phyloP scores from a whole-genome alignment of 2,797 vertebrate genomes.

The Hemitrygon akajei region DNA sequence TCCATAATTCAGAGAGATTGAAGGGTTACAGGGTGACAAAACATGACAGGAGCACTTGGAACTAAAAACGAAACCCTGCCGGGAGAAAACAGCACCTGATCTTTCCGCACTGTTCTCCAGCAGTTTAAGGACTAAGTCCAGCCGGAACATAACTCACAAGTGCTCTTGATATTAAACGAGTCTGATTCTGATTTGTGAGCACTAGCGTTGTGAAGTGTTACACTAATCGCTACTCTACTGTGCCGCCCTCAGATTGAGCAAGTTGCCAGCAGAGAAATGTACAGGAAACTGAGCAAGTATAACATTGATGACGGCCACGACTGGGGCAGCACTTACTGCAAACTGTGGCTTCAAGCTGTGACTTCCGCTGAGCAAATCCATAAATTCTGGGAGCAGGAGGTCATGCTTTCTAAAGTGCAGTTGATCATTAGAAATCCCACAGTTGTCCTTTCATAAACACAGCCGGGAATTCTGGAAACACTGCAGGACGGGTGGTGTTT shows the following conservation, averaged over 20 bases:
- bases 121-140: too few species aligned
- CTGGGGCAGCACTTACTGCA: neutral
- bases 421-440: neutral
- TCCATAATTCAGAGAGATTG: too few species aligned
- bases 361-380: neutral
- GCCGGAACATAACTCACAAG: too few species aligned
- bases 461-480: neutral
- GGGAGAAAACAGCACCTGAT: too few species aligned
- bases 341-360: neutral
- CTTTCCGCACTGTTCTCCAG: too few species aligned
- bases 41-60: too few species aligned
- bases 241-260: neutral
- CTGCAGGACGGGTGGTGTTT: neutral
- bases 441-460: neutral
- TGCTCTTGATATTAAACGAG: too few species aligned
- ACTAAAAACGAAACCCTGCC: too few species aligned
- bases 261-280: neutral
- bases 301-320: neutral
- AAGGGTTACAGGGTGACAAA: too few species aligned
- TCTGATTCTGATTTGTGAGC: too few species aligned
- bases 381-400: neutral
- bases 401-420: neutral
- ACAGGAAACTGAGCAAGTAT: neutral
- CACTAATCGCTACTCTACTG: too few species aligned
- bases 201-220: too few species aligned